Evolutionary conservation across 2,888 invertebrate genomes (phyloP).

Genomic region (Leptopterna dolabrata): DNA sequence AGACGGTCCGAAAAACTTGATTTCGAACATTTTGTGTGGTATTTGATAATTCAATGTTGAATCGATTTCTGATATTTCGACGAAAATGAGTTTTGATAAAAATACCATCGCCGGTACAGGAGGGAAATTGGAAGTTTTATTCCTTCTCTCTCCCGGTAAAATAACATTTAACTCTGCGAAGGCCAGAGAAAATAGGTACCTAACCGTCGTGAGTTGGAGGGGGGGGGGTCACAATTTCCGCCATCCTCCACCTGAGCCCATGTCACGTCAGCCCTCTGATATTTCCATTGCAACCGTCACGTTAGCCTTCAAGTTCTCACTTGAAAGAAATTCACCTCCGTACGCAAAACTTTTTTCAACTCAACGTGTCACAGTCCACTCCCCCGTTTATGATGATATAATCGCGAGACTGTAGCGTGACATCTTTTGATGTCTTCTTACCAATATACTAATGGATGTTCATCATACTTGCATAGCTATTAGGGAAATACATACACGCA

Average conservation of each 20-base stretch:
- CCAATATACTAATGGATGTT: too few relatives aligned
- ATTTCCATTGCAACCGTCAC: neutral
- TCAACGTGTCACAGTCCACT: neutral
- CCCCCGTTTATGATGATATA: too few relatives aligned
- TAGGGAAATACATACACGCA: too few relatives aligned
- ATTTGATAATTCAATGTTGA: too few relatives aligned
- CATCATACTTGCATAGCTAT: too few relatives aligned
- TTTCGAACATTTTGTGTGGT: too few relatives aligned
- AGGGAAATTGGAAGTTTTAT: neutral
- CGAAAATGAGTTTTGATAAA: too few relatives aligned
- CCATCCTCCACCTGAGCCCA: neutral
- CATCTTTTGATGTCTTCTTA: too few relatives aligned
- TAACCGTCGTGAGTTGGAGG: neutral
- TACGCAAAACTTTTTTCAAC: neutral
- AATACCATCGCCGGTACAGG: neutral
- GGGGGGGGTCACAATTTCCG: neutral
- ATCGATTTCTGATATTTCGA: too few relatives aligned
- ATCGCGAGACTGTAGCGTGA: too few relatives aligned
- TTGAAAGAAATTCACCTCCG: neutral
- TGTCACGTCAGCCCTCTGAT: neutral
- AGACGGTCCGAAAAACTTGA: too few relatives aligned
- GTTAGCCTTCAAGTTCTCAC: neutral
- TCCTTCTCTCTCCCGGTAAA: neutral
- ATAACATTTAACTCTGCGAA: neutral
- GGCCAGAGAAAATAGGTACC: neutral